phyloP scores from a whole-genome alignment of 2,113 vertebrate genomes.

The human (Homo sapiens) region GRCh38 chr11:10591501-10592000 shows the following conservation, averaged over 20 bases:
- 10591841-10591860: neutral
- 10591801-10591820: neutral
- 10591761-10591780: neutral
- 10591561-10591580: constrained; percentile 84
- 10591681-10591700: neutral
- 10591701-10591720: neutral
- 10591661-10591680: neutral
- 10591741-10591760: neutral
- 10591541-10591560: constrained; percentile 88
- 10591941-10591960: neutral
- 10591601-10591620: constrained; percentile 90
- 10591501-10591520: constrained; percentile 25
- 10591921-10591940: neutral
- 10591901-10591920: neutral
- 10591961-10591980: neutral
- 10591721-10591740: neutral
- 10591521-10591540: constrained; percentile 32
- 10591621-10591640: constrained; percentile 64
- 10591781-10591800: neutral
- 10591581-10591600: constrained; percentile 85
- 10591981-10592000: neutral
- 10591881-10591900: neutral
- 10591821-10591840: neutral
- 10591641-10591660: constrained; percentile 10
- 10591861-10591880: neutral